Base-by-base conservation (phyloP, 1,140 invertebrate species). In the Dendrolimus punctatus region DNA sequence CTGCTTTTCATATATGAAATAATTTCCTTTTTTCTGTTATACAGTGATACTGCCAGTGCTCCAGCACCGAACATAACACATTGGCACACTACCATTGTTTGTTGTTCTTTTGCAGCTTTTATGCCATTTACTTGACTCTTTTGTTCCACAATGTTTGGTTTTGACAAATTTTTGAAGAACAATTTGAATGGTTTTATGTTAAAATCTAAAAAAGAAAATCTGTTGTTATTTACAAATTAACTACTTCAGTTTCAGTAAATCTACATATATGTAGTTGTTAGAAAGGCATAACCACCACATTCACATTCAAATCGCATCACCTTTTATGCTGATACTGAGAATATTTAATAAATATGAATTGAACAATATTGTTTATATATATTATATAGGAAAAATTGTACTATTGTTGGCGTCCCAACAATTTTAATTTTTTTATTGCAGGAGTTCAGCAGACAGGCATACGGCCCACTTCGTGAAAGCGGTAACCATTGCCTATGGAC, bases 41-140 rank as follows among this genome's bases (percentile, higher is more conserved):
- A 74, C 38, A 72, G 37, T 10, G 60, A 64, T 7, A 81, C 60
- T 2, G 71, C 61, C 42, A 73, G 58, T 5, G 66, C 71, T 38
- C 71, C 73, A 40, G 68, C 71, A 6, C 74, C 42, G 8, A 80
- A 73, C 58, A 71, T 76, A 8, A 66, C 23, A 50, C 66, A 78
- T 45, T 78, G 66, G 8, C 76, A 48, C 36, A 72, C 37, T 6
- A 48, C 52, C 6, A 51, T 45, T 6, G 46, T 53, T 4, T 53
- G 46, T 37, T 50, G 51, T 39, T 64, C 60, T 40, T 47, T 37
- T 46, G 36, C 43, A 5, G 39, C 10, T 46, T n/a, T 53, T 23
- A 23, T 23, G 23, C 3, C 23, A 39, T 23, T 46, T 39, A n/a
- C 10, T 41, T 9, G 10, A 45, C 8, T 40, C 40, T 43, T 46